These are phyloP conservation scores for Nannoperca australis DNA, from an alignment of 2,797 vertebrate genomes.

Conservation along the genomic window DNA sequence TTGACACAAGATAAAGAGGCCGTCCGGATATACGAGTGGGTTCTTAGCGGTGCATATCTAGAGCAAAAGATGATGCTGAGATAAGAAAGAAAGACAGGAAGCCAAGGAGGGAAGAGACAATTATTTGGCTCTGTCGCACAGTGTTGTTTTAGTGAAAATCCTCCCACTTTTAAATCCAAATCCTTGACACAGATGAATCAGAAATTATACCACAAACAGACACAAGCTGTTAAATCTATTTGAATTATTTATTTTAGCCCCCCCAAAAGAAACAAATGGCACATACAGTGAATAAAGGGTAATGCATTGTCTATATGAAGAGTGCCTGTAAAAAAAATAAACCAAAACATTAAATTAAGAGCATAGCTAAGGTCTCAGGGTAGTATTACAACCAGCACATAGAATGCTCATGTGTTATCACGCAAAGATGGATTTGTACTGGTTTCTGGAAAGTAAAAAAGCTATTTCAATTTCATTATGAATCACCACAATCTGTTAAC, in stretches of 20 bases:
- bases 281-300: slow-evolving; percentile 44
- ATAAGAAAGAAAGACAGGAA: slow-evolving; percentile 63
- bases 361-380: slow-evolving; percentile 9
- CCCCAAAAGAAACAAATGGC: slow-evolving; percentile 40
- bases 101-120: slow-evolving; percentile 61
- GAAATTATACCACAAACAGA: slow-evolving; percentile 41
- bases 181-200: slow-evolving; percentile 41
- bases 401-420: slow-evolving; percentile 6
- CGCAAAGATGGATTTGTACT: not conserved
- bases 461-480: slow-evolving; percentile 12
- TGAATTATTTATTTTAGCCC: slow-evolving; percentile 73
- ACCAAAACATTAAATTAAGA: slow-evolving; percentile 44
- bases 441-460: not conserved
- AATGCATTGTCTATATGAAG: slow-evolving; percentile 33
- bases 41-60: slow-evolving; percentile 65
- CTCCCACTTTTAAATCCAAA: slow-evolving; percentile 32
- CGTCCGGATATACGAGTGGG: slow-evolving; percentile 62
- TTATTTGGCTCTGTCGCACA: slow-evolving; percentile 61
- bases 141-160: slow-evolving; percentile 38
- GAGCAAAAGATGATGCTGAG: slow-evolving; percentile 60
- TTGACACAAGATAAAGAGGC: slow-evolving; percentile 66
- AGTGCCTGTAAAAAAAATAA: slow-evolving; percentile 9
- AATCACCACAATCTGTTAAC: slow-evolving; percentile 12
- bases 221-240: slow-evolving; percentile 34
- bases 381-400: slow-evolving; percentile 34